Conservation (phyloP, 2,888 invertebrate genomes). For the Philopedon plagiatum region DNA sequence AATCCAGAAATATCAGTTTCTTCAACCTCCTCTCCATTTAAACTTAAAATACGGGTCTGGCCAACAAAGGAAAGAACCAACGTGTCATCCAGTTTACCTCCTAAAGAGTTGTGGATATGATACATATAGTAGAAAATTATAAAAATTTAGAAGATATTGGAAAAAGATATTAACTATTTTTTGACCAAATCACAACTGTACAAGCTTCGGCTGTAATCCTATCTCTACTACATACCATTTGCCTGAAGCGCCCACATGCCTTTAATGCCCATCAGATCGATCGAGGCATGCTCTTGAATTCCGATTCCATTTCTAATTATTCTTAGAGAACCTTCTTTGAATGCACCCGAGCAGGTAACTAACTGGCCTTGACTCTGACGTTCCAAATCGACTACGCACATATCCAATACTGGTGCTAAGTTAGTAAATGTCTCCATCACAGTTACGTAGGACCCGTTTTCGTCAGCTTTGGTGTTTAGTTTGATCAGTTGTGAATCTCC, state of each 20-base stretch:
- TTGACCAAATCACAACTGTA: too few relatives aligned
- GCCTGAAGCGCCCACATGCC: slow-evolving; percentile 97
- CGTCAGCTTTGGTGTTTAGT: slow-evolving; percentile 87
- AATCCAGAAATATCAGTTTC: slow-evolving; percentile 96
- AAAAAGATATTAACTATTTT: too few relatives aligned
- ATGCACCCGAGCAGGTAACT: slow-evolving; percentile 97
- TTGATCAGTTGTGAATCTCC: slow-evolving; percentile 97
- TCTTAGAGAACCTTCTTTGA: slow-evolving; percentile 96
- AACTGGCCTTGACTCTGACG: slow-evolving; percentile 97
- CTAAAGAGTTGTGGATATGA: slow-evolving; percentile 51
- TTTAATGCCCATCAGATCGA: slow-evolving; percentile 97
- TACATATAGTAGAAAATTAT: too few relatives aligned
- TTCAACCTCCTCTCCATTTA: slow-evolving; percentile 97
- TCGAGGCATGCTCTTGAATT: slow-evolving; percentile 97
- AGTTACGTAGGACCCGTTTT: slow-evolving; percentile 90
- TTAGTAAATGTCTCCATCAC: slow-evolving; percentile 98
- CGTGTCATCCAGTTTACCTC: slow-evolving; percentile 80
- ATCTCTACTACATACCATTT: slow-evolving; percentile 68
- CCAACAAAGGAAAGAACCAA: slow-evolving; percentile 97
- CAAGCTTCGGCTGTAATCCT: background rate
- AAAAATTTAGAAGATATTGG: too few relatives aligned
- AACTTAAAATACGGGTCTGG: slow-evolving; percentile 90
- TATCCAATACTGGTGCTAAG: slow-evolving; percentile 97
- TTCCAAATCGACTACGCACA: slow-evolving; percentile 97
- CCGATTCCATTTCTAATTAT: slow-evolving; percentile 99